These are phyloP conservation scores for Margaritifera margaritifera DNA, from an alignment of 2,888 invertebrate species.

Conservation along the genomic window DNA sequence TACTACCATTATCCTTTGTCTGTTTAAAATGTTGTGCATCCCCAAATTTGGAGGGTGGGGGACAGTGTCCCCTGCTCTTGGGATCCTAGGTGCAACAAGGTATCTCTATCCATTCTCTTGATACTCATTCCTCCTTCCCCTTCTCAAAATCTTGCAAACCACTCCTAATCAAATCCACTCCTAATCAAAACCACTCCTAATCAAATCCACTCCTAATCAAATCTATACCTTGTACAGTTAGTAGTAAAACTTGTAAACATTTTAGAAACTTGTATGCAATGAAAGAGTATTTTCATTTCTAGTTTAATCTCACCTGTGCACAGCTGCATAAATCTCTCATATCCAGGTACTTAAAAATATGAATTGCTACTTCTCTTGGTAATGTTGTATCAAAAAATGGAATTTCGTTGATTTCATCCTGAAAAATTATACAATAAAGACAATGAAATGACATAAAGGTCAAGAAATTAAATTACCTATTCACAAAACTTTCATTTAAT, in stretches of 20 bases:
- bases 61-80: no score
- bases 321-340: conserved; percentile 64
- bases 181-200: no score
- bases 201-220: no score
- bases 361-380: conserved; percentile 68
- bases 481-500: no score
- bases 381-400: conserved; percentile 69
- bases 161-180: no score
- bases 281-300: not conserved
- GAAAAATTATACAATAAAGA: conserved; percentile 18
- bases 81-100: no score
- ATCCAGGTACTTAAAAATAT: conserved; percentile 65
- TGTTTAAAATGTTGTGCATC: no score
- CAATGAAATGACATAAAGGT: not conserved
- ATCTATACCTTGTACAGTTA: not conserved
- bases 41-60: no score
- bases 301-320: conserved; percentile 54
- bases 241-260: not conserved
- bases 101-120: no score
- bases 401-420: conserved; percentile 68
- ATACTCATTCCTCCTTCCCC: no score
- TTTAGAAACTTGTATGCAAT: not conserved
- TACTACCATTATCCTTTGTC: no score
- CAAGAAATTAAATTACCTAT: not conserved
- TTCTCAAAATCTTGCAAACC: no score